Conservation (phyloP, 1,140 invertebrate genomes). For the Lasaia peninsularis region DNA sequence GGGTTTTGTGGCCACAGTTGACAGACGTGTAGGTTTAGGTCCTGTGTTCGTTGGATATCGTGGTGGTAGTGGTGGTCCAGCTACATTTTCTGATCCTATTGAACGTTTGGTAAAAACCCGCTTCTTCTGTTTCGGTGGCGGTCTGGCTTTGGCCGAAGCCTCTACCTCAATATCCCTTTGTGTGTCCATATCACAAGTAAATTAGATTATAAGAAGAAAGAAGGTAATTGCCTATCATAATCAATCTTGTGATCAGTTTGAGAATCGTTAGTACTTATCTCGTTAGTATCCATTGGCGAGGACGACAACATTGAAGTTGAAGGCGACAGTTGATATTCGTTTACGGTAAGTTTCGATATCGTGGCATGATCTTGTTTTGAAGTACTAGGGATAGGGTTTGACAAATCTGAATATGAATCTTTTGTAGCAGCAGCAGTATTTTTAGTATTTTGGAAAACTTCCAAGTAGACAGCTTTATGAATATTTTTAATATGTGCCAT, state of each 20-base stretch:
- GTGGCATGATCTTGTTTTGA: slow-evolving; percentile 18
- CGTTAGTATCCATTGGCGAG: slow-evolving; percentile 21
- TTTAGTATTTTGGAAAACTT: slow-evolving; percentile 27
- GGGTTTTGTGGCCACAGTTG: too few relatives aligned
- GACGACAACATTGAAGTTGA: slow-evolving; percentile 24
- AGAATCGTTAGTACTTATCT: slow-evolving; percentile 26
- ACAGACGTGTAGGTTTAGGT: background rate
- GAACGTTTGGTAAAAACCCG: background rate
- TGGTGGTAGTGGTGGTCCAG: background rate
- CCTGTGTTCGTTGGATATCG: background rate
- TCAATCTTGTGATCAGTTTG: slow-evolving; percentile 23
- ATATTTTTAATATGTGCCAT: slow-evolving; percentile 31
- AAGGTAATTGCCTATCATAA: slow-evolving; percentile 19
- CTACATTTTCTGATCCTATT: background rate
- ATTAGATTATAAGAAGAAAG: too few relatives aligned
- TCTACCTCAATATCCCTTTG: too few relatives aligned
- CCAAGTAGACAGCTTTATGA: slow-evolving; percentile 30
- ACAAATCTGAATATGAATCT: slow-evolving; percentile 19
- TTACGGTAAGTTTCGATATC: slow-evolving; percentile 23
- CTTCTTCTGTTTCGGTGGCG: background rate
- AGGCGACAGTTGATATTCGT: slow-evolving; percentile 24
- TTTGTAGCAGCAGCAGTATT: slow-evolving; percentile 21
- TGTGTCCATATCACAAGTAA: too few relatives aligned
- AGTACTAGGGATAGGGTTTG: slow-evolving; percentile 7
- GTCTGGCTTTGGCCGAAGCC: too few relatives aligned